Evolutionary conservation across 2,113 vertebrate genomes (phyloP), one percentile per base, ranked within the genome.

Genomic region (Prolemur simus): DNA sequence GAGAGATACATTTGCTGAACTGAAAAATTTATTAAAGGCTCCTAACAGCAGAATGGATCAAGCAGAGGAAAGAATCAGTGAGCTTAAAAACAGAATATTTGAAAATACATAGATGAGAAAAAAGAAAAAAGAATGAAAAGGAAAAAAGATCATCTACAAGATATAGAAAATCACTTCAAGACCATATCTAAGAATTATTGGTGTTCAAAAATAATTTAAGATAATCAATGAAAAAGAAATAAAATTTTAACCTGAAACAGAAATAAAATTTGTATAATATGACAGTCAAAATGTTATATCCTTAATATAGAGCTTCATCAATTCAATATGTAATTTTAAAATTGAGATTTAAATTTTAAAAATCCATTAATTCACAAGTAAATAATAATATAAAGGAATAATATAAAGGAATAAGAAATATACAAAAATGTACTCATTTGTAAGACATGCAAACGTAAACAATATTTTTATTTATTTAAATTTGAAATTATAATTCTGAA

Each of bases 401-500:
- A 77, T n/a, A 54, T 54, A 63, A 54, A 91, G 10, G 7, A 56
- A 76, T 47, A 89, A 74, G 47, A 66, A 63, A 77, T 71, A 85
- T 47, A 66, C 18, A 89, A 89, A 89, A 78, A 82, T 82, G 32
- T 83, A 74, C 27, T 80, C 58, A 87, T 20, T 58, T 66, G 47
- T 91, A 39, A 80, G 49, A 85, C 76, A 21, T 82, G 42, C 52
- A 68, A 92, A 73, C 20, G 47, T 68, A 88, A 88, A 42, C 12
- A 93, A 93, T 39, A 96, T 69, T 80, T 96, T 80, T 18, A 69
- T 58, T 85, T 13, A 56, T 96, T 80, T 14, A 69, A 58, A 81
- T 13, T 85, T n/a, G 45, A 45, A 71, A 89, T 56, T 15, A 25
- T 73, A 34, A 73, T 78, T 42, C 20, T 42, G 20, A 86, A 49